Conservation (phyloP, 2,797 vertebrate species). For the Onychomys leucogaster region DNA sequence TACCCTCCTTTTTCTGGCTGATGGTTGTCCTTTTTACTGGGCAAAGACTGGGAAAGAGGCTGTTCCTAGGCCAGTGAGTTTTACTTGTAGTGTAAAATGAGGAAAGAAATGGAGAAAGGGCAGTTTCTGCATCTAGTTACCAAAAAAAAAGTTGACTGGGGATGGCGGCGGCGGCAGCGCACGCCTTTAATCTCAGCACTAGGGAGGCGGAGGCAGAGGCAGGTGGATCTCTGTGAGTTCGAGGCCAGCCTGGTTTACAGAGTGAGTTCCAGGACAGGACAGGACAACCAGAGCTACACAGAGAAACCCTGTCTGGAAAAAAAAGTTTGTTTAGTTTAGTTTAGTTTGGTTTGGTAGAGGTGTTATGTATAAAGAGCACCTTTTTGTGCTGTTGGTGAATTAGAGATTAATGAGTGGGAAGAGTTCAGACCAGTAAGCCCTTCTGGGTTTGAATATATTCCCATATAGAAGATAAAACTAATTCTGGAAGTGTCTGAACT, state of each 20-base stretch:
- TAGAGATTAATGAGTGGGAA: conserved; percentile 91
- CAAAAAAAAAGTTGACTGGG: conserved; percentile 86
- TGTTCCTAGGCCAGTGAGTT: conserved; percentile 99
- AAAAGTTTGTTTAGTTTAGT: conserved; percentile 91
- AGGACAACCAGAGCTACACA: too few species aligned
- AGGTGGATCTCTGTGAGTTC: too few species aligned
- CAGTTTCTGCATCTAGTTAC: conserved; percentile 98
- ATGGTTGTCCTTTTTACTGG: conserved; percentile 97
- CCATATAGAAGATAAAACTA: conserved; percentile 85
- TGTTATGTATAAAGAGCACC: conserved; percentile 99
- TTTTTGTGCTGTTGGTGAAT: conserved; percentile 97
- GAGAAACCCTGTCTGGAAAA: too few species aligned
- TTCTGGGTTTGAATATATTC: conserved; percentile 85
- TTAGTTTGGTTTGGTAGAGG: conserved; percentile 98
- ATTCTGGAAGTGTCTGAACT: conserved; percentile 93
- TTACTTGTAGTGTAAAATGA: conserved; percentile 97
- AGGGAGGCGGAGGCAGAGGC: too few species aligned
- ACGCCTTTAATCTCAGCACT: too few species aligned
- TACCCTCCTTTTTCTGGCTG: conserved; percentile 95
- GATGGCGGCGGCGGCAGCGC: too few species aligned
- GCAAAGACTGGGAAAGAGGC: conserved; percentile 99
- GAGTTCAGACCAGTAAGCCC: too few species aligned
- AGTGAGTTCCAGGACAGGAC: too few species aligned
- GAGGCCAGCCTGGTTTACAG: too few species aligned
- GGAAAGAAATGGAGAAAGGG: conserved; percentile 94